A percentile compares a stretch with the other conserved stretches of the same genome.
Evolutionary conservation across 2,113 vertebrate genomes (phyloP).

Genomic region (Gymnobelideus leadbeateri): DNA sequence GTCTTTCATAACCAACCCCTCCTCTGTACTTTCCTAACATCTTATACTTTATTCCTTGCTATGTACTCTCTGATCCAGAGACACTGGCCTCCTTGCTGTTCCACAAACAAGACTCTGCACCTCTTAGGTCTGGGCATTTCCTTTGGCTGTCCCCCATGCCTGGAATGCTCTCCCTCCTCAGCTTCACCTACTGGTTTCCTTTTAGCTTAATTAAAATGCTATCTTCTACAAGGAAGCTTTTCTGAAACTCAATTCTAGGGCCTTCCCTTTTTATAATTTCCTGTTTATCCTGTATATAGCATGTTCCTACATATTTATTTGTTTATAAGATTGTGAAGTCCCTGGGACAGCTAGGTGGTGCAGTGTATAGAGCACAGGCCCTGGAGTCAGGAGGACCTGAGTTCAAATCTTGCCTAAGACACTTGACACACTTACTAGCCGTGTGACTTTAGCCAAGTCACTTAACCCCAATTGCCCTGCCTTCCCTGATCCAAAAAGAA

Average conservation of each 20-base stretch:
- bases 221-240: background rate
- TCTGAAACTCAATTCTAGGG: background rate
- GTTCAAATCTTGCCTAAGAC: too few relatives aligned
- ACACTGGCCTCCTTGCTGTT: background rate
- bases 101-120: background rate
- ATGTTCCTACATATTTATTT: background rate
- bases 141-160: background rate
- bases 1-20: too few relatives aligned
- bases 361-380: too few relatives aligned
- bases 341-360: too few relatives aligned
- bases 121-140: background rate
- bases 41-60: background rate
- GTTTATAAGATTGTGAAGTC: background rate
- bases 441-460: too few relatives aligned
- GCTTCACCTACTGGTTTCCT: background rate
- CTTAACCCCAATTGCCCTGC: too few relatives aligned
- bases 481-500: too few relatives aligned
- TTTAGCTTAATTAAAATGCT: background rate
- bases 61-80: background rate
- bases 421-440: too few relatives aligned
- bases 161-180: background rate
- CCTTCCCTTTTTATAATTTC: background rate
- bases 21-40: background rate
- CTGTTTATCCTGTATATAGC: background rate
- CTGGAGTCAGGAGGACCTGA: too few relatives aligned